phyloP scores from a whole-genome alignment of 2,888 invertebrate genomes.

The Sminthurides aquaticus region DNA sequence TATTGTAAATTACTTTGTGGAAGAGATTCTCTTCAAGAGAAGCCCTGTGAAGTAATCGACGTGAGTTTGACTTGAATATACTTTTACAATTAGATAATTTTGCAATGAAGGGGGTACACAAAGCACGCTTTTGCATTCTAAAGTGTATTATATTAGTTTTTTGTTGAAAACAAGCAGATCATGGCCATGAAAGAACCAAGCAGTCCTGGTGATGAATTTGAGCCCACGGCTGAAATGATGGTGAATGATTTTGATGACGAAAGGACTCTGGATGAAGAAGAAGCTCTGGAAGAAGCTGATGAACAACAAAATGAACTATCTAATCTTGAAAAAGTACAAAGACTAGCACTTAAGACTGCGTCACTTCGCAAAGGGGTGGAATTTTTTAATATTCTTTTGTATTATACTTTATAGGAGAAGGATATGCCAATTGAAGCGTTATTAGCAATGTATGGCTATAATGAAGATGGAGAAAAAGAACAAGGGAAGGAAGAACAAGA shows the following conservation, averaged over 20 bases:
- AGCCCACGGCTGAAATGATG: conserved; percentile 92
- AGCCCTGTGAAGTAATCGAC: too few relatives aligned
- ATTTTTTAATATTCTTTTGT: background rate
- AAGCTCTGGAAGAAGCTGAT: conserved; percentile 82
- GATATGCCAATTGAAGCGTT: conserved; percentile 94
- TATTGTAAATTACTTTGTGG: too few relatives aligned
- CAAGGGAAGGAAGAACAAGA: conserved; percentile 40
- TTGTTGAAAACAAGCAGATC: too few relatives aligned
- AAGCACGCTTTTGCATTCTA: too few relatives aligned
- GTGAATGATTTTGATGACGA: conserved; percentile 97
- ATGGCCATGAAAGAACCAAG: conserved; percentile 23
- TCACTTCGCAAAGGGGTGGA: too few relatives aligned
- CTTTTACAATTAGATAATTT: too few relatives aligned
- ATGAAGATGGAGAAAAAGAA: conserved; percentile 45
- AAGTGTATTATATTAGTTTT: too few relatives aligned
- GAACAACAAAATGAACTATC: conserved; percentile 83
- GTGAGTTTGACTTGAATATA: too few relatives aligned
- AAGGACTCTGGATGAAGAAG: conserved; percentile 91
- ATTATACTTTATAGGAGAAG: conserved; percentile 58
- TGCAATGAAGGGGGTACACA: too few relatives aligned
- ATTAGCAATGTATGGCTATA: conserved; percentile 78
- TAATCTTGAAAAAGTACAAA: conserved; percentile 66
- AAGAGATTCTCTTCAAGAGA: too few relatives aligned
- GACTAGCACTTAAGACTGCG: too few relatives aligned
- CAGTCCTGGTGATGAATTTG: conserved; percentile 56